Percentiles rank a stretch among this genome's conserved stretches.
phyloP scores from a whole-genome alignment of 2,888 invertebrate species.

The Polydrusus pterygomalis region DNA sequence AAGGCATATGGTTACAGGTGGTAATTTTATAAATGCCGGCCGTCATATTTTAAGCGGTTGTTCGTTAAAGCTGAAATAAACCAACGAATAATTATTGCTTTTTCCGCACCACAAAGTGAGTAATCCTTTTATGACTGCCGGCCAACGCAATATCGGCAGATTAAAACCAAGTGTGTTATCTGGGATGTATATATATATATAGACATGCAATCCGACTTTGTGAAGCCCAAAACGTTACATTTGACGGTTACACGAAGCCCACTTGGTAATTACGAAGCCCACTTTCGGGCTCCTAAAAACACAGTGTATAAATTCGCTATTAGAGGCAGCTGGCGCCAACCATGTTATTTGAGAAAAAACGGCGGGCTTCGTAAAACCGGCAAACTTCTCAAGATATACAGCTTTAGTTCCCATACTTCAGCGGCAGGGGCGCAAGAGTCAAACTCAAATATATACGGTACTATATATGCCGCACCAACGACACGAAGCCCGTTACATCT shows the following conservation, averaged over 20 bases:
- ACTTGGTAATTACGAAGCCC: background rate
- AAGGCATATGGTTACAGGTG: no score
- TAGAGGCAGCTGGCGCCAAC: background rate
- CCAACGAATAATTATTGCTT: no score
- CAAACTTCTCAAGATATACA: background rate
- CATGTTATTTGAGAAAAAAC: background rate
- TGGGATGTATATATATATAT: background rate
- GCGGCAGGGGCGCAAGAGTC: background rate
- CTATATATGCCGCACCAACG: background rate
- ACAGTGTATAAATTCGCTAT: background rate
- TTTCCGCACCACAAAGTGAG: no score
- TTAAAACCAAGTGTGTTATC: no score
- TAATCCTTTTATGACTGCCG: no score
- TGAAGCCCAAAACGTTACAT: background rate
- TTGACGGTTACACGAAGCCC: background rate
- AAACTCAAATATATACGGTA: background rate
- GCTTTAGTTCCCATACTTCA: background rate
- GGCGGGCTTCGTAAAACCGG: background rate
- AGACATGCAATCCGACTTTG: background rate
- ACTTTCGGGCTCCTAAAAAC: background rate
- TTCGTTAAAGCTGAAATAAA: no score
- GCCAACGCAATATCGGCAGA: no score
- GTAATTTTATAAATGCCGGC: no score
- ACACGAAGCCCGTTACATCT: background rate
- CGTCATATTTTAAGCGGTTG: no score